Evolutionary conservation across 2,113 vertebrate genomes (phyloP), one percentile per base, ranked within the genome.

Genomic region (Ciconia maguari): DNA sequence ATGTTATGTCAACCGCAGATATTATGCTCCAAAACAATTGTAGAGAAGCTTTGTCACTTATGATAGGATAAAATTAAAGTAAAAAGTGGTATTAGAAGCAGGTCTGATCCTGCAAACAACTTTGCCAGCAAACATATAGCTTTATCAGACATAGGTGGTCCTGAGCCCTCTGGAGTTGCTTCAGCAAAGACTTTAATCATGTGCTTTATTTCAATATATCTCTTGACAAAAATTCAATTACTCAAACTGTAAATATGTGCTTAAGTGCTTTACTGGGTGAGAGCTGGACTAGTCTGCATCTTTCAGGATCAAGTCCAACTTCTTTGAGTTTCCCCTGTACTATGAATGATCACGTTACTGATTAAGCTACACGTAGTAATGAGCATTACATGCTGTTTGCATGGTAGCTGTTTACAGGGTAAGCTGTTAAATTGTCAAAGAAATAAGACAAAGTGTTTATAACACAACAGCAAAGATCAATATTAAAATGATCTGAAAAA

Each of bases 291-390:
- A n/a, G 2, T 38, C 60, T 65, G 7, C 18, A n/a, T 69, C 26
- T 70, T 91, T 68, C 77, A 57, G n/a, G 38, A 38, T 10, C 21
- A 29, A 87, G 22, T 5, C 16, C 44, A 55, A 25, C 26, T 80
- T 5, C n/a, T 80, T 38, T 65, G 41, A 84, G 13, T 26, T 83
- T 76, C 7, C 26, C 18, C 14, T 57, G 21, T 51, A 38, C 48
- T n/a, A 4, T 17, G 38, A 87, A n/a, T 68, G 55, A n/a, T 20
- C 19, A 3, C 0, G 0, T 44, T 71, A 21, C 13, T 52, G n/a
- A 72, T 61, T 12, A 16, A 91, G 13, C 17, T 72, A 46, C 9
- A 41, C 4, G 1, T 18, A 46, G 7, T 25, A 91, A 58, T 17
- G 24, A 80, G 5, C 14, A 79, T 13, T 34, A 30, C 13, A 11